These are phyloP conservation scores for Chaenogobius annularis DNA, from an alignment of 2,113 vertebrate species.

Conservation along the genomic window DNA sequence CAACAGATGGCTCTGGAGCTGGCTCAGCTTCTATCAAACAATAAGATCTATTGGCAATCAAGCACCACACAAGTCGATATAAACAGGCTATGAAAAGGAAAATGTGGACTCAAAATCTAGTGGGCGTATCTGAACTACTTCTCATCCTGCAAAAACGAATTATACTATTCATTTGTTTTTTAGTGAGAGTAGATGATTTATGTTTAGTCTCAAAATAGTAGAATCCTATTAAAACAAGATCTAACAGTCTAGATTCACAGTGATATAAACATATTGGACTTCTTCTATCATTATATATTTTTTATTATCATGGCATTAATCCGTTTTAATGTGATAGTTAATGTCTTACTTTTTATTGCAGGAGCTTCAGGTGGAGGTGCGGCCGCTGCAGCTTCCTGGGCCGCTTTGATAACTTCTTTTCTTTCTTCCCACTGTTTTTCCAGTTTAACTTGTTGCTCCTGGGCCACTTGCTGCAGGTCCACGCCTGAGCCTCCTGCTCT, in stretches of 20 bases:
- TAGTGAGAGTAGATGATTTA: no score
- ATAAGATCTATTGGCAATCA: neutral
- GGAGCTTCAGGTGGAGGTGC: conserved; percentile 23
- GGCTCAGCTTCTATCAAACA: conserved; percentile 8
- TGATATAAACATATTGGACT: neutral
- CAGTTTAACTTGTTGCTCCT: conserved; percentile 67
- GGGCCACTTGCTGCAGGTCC: conserved; percentile 63
- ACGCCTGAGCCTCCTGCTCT: conserved; percentile 60
- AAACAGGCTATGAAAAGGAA: neutral
- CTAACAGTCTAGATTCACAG: no score
- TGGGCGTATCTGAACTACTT: no score
- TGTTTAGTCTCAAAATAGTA: no score
- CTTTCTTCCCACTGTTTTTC: conserved; percentile 53
- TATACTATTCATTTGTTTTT: neutral
- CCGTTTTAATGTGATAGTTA: neutral
- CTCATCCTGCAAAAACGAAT: no score
- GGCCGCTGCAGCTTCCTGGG: conserved; percentile 40
- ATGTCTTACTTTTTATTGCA: neutral
- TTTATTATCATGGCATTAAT: neutral
- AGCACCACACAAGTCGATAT: neutral
- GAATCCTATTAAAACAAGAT: no score
- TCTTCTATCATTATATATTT: neutral
- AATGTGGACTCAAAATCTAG: no score
- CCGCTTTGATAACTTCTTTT: conserved; percentile 36
- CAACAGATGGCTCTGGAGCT: neutral